Evolutionary conservation across 1,140 invertebrate genomes (phyloP).

Genomic region (Goniozus legneri): DNA sequence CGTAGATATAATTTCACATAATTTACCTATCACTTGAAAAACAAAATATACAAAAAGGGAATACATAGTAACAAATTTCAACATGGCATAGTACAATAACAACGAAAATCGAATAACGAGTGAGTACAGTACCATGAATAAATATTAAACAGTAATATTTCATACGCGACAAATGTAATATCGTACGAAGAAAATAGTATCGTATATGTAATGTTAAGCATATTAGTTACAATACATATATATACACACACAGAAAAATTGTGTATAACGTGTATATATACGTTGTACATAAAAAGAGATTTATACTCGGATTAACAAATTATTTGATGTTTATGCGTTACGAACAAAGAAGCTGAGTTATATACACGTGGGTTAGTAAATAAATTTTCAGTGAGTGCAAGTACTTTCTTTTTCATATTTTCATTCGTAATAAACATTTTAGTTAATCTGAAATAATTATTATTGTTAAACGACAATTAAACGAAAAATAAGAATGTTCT

Average conservation of each 20-base stretch:
- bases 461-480: no score
- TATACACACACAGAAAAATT: slow-evolving; percentile 11
- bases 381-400: slow-evolving; percentile 19
- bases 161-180: no score
- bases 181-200: no score
- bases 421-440: neutral
- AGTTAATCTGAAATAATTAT: no score
- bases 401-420: neutral
- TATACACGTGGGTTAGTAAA: slow-evolving; percentile 55
- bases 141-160: slow-evolving; percentile 20
- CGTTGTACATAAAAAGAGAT: slow-evolving; percentile 24
- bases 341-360: slow-evolving; percentile 54
- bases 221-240: no score
- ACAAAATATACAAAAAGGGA: slow-evolving; percentile 18
- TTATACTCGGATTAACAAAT: slow-evolving; percentile 41
- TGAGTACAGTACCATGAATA: slow-evolving; percentile 36
- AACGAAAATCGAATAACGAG: slow-evolving; percentile 37
- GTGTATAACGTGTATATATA: slow-evolving; percentile 15
- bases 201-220: slow-evolving; percentile 9
- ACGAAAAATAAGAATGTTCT: neutral
- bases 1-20: no score
- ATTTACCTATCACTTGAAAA: slow-evolving; percentile 4
- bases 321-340: slow-evolving; percentile 53
- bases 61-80: slow-evolving; percentile 20
- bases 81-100: slow-evolving; percentile 34